Base-by-base conservation (phyloP, 2,888 invertebrate species). In the Mystacides longicornis region DNA sequence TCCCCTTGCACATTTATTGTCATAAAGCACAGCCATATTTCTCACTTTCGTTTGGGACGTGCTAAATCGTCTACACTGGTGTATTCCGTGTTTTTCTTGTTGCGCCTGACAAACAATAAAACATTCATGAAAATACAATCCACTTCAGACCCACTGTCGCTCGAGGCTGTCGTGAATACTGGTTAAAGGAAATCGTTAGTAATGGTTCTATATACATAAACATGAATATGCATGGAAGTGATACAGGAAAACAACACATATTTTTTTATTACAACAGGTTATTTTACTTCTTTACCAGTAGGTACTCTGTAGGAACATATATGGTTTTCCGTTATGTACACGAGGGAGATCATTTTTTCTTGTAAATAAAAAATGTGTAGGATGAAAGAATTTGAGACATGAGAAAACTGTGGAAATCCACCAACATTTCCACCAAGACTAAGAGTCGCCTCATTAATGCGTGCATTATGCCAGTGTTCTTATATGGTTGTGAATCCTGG, bases 11-110 rank as follows among this genome's bases (percentile, higher is more conserved):
- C 60, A 60, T 60, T 46, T 51, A 58, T 60, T 60, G 60, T 60
- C 60, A 60, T 60, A 58, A 60, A 54, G 48, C 52, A 50, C 46
- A 50, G 54, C 47, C 46, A 58, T 60, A 60, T 58, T 58, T 60
- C 60, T 58, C 60, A 60, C 60, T 60, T 58, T 55, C 52, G 22
- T 19, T 21, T n/a, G n/a, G 27, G 55, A 60, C 59, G 60, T 54
- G 60, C 47, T 60, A 60, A 60, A 60, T 60, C 57, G 60, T 49
- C 14, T 37, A 55, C 52, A 52, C 52, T 49, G 60, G 50, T 57
- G 50, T 53, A 49, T 46, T 57, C n/a, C n/a, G n/a, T n/a, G n/a
- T n/a, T n/a, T n/a, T n/a, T n/a, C n/a, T n/a, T n/a, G n/a, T n/a
- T n/a, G n/a, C 23, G 43, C 16, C 16, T 18, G 7, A 43, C 43